Base-by-base conservation (phyloP, 53 echinoderm and acorn worm genomes). In the Crossaster papposus region DNA sequence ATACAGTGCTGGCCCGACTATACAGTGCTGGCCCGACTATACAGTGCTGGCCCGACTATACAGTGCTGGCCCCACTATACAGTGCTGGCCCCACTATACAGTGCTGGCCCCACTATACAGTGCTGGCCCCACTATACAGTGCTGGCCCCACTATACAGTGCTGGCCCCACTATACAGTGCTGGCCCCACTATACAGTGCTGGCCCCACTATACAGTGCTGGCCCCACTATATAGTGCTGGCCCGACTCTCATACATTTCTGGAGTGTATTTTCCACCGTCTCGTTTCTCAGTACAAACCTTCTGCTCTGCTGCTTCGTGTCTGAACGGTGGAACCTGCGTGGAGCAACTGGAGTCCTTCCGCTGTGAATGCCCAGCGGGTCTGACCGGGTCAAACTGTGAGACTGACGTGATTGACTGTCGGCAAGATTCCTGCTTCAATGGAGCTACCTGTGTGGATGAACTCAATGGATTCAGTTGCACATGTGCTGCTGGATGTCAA, bases 301-400 rank as follows among this genome's bases (percentile, higher is more conserved):
- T 72, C 85, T 96, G 96, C 86, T 76, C 70, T 15, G 92, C 75
- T 13, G 80, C 63, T 20, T 94, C 95, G 0, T 96, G 96, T 85
- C 89, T 89, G n/a, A 92, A 96, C 65, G 92, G 64, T 55, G 95
- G 91, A n/a, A 86, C 79, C 4, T 96, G 96, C 30, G 28, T 70
- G 30, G 72, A 91, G 51, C 62, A 54, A 72, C 34, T 51, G 50
- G 91, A 68, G 51, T 35, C 54, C 26, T 93, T 80, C 72, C 81
- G 33, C 18, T 96, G 96, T 58, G 64, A 65, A 15, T 96, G 96
- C 53, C 62, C 79, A 22, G 34, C 53, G 4, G 93, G 96, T 55
- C 83, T 89, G 88, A 76, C 44, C 4, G 92, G 92, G 11, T 23
- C 24, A 30, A 54, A 54, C 63, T 95, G 95, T 89, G 89, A 92